Conservation (phyloP, 2,888 invertebrate genomes). For the Clanis bilineata region DNA sequence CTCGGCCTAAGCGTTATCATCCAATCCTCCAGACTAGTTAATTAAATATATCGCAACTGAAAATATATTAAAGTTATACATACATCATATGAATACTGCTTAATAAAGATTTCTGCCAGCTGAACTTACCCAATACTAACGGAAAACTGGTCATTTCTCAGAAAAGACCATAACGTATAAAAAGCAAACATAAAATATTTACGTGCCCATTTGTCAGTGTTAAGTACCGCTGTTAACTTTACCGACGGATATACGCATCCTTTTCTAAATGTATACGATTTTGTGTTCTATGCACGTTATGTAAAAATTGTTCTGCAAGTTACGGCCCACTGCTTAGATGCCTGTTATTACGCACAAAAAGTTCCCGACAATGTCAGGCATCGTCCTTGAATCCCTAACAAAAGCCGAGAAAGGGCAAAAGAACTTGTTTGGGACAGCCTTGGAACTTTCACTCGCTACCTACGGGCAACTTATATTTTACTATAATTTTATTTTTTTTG, state of each 20-base stretch:
- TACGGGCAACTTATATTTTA: conserved; percentile 55
- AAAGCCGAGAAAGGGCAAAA: conserved; percentile 80
- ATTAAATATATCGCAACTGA: no score
- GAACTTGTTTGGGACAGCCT: conserved; percentile 77
- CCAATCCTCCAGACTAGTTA: no score
- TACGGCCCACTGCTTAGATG: conserved; percentile 72
- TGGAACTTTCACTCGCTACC: conserved; percentile 79
- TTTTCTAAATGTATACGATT: conserved; percentile 33
- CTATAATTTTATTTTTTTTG: conserved; percentile 28
- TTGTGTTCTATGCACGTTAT: conserved; percentile 55
- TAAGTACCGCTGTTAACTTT: conserved; percentile 52
- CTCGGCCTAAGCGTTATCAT: no score
- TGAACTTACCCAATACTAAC: conserved; percentile 24
- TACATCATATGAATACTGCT: background rate
- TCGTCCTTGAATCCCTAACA: conserved; percentile 79
- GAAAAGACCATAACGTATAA: conserved; percentile 28
- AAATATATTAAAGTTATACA: no score
- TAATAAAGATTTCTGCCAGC: conserved; percentile 20
- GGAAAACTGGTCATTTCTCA: conserved; percentile 31
- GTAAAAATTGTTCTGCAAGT: conserved; percentile 58
- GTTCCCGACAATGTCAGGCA: conserved; percentile 69
- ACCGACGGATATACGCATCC: conserved; percentile 31
- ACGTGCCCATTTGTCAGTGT: conserved; percentile 35
- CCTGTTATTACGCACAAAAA: conserved; percentile 74
- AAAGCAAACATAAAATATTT: conserved; percentile 48